Evolutionary conservation across 2,888 invertebrate species (phyloP).

Genomic region (Lasioglossum marginatum): DNA sequence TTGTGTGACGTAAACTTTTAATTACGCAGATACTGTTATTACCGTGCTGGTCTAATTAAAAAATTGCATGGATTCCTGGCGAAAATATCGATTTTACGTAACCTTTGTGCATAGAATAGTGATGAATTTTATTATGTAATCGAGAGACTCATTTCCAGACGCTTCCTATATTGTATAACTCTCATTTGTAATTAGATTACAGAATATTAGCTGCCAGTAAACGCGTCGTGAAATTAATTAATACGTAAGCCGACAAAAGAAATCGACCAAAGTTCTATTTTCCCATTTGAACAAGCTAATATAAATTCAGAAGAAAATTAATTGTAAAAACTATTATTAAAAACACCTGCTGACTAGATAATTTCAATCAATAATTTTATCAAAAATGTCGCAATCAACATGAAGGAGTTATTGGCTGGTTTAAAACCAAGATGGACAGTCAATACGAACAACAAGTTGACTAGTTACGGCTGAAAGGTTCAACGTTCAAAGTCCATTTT

Average conservation of each 20-base stretch:
- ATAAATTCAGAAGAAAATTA: background rate
- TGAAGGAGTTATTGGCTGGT: background rate
- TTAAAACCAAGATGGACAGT: background rate
- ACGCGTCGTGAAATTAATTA: background rate
- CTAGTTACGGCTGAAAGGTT: background rate
- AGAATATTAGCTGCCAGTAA: background rate
- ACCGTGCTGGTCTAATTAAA: background rate
- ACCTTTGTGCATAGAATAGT: background rate
- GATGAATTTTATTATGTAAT: conserved; percentile 20
- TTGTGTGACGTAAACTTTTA: conserved; percentile 7
- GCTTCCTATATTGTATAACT: conserved; percentile 31
- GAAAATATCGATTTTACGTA: conserved; percentile 28
- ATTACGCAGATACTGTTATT: background rate
- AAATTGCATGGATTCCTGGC: background rate
- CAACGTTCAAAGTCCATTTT: background rate
- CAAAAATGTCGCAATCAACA: background rate
- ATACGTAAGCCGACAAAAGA: background rate
- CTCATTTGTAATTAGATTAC: conserved; percentile 21
- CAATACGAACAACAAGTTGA: background rate
- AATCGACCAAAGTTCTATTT: background rate
- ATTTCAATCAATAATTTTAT: background rate
- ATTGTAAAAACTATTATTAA: background rate
- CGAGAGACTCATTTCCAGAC: background rate
- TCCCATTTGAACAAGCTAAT: background rate
- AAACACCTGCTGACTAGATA: background rate